Evolutionary conservation across 2,797 vertebrate genomes (phyloP), one percentile per base, ranked within the genome.

Genomic region (Phyllotis vaccarum): DNA sequence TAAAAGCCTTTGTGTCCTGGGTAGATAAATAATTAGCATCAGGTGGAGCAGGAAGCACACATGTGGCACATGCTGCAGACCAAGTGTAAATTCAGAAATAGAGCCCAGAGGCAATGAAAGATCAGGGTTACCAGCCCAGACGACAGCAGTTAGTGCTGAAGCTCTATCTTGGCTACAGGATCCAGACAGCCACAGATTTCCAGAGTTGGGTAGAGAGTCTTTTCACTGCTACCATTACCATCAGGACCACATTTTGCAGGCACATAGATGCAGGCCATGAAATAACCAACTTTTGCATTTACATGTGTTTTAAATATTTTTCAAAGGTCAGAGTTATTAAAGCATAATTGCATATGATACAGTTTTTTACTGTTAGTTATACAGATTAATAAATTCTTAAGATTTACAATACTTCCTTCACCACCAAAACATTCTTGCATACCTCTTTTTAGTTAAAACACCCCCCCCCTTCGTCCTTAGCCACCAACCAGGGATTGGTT

Each of bases 341-440:
- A 21, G 24, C 46, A 16, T n/a, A 79, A 78, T 80, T 85, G 6
- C 46, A 78, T 60, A 60, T 5, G 70, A 22, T 79, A 68, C 87
- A 86, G 56, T 74, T 22, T 70, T 81, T 24, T 43, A 76, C 56
- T 93, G 70, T 78, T 27, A 40, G n/a, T 21, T 60, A 0, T 54
- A 66, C 3, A 91, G 52, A 27, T 78, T 52, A 74, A 91, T 83
- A 91, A 86, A 95, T 52, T 66, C 83, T 94, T 58, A 87, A 86
- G 37, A 80, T 62, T 6, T 2, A 79, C 5, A 87, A 62, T 5
- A 64, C 29, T 37, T 66, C 29, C 49, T 80, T 88, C 24, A 31
- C 24, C 49, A 43, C 72, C n/a, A 88, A 94, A 96, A 85, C 11
- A 91, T 75, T 27, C 27, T 24, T 7, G 56, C 24, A 29, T 12